These are phyloP conservation scores for Hirtodrosophila cameraria DNA, from an alignment of 2,888 invertebrate species.

Conservation along the genomic window DNA sequence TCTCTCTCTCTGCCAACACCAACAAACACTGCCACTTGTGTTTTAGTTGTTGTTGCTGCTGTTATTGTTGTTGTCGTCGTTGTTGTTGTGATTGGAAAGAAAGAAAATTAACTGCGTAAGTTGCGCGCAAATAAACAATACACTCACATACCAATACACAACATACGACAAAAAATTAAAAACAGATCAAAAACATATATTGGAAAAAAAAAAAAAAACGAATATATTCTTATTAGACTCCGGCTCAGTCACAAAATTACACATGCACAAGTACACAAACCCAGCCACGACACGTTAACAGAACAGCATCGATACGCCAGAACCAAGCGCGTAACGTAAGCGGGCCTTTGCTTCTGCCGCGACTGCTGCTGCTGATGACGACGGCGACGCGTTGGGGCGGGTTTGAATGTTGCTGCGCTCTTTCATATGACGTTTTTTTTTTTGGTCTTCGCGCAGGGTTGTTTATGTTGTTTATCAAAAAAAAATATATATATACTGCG, in stretches of 20 bases:
- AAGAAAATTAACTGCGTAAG: conserved; percentile 47
- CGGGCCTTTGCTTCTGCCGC: conserved; percentile 44
- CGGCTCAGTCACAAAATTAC: conserved; percentile 26
- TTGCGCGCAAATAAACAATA: conserved; percentile 29
- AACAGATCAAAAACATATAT: conserved; percentile 22
- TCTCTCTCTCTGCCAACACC: conserved; percentile 48
- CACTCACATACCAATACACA: conserved; percentile 4
- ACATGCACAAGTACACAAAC: conserved; percentile 9
- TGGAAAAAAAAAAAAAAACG: no score
- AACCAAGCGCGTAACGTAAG: conserved; percentile 54
- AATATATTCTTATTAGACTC: conserved; percentile 50
- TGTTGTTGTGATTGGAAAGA: conserved; percentile 39
- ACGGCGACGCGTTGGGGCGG: conserved; percentile 57
- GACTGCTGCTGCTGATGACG: conserved; percentile 31
- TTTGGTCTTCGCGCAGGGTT: conserved; percentile 50
- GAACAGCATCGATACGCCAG: conserved; percentile 44
- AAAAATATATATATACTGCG: conserved; percentile 37
- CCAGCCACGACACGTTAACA: conserved; percentile 43
- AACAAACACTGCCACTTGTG: conserved; percentile 62
- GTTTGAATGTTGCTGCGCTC: conserved; percentile 59
- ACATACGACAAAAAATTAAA: conserved; percentile 14
- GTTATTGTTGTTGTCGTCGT: conserved; percentile 44
- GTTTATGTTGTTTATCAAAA: conserved; percentile 57
- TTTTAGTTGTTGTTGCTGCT: conserved; percentile 54
- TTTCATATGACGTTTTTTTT: conserved; percentile 52